Conservation (phyloP, 2,113 vertebrate genomes). For the Antigone vipio region DNA sequence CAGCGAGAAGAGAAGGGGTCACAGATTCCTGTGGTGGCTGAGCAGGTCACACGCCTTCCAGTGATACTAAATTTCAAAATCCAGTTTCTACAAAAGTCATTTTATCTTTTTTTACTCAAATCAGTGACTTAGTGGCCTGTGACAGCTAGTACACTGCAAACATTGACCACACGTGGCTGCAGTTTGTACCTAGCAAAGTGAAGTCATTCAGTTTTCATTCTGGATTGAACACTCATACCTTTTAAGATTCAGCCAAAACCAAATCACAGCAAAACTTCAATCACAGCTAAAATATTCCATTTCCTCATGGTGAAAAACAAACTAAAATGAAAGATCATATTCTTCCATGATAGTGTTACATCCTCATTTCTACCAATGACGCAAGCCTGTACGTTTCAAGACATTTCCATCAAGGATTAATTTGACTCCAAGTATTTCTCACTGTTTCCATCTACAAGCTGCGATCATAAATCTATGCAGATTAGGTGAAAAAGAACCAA, state of each 20-base stretch:
- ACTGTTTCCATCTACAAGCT: not conserved
- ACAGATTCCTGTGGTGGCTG: not conserved
- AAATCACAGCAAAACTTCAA: not conserved
- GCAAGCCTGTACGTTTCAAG: not conserved
- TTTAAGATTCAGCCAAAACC: not conserved
- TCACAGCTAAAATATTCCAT: not conserved
- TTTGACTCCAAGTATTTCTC: not conserved
- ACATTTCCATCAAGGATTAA: not conserved
- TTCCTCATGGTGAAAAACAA: not conserved
- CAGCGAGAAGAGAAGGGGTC: not conserved
- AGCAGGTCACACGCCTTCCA: not conserved
- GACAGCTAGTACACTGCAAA: not conserved
- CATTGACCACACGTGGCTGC: rapidly evolving
- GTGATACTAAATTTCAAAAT: not conserved
- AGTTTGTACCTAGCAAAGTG: not conserved
- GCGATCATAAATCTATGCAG: not conserved
- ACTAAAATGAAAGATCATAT: not conserved
- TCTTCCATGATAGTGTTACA: not conserved
- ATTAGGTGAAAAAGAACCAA: not conserved
- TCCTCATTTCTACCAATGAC: not conserved
- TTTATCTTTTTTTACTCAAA: not conserved
- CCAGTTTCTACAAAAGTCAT: not conserved
- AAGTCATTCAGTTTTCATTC: not conserved
- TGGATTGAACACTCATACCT: not conserved
- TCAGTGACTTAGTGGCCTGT: not conserved